Conservation (phyloP, 2,797 vertebrate genomes). For the Chelidonichthys spinosus region DNA sequence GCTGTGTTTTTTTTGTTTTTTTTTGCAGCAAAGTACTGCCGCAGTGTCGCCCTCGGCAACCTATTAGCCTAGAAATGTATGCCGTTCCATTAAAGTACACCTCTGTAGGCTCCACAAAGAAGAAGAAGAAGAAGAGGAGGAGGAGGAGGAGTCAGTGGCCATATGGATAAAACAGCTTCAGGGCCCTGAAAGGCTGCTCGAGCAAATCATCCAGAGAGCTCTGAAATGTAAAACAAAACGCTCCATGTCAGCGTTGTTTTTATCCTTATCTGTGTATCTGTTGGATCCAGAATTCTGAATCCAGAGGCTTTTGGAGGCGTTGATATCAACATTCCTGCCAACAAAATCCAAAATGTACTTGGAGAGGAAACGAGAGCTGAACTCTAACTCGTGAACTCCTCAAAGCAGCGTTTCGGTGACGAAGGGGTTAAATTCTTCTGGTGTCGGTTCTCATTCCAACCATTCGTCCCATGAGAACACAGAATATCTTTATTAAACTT, state of each 20-base stretch:
- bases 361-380: conserved; percentile 27
- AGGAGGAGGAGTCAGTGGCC: neutral
- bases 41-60: conserved; percentile 52
- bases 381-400: conserved; percentile 8
- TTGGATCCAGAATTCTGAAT: conserved; percentile 11
- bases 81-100: conserved; percentile 30
- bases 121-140: conserved; percentile 3
- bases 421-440: conserved; percentile 16
- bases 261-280: neutral
- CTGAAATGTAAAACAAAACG: neutral
- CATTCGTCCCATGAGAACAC: conserved; percentile 23
- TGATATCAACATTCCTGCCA: conserved; percentile 44
- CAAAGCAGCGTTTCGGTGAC: neutral
- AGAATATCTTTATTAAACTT: conserved; percentile 41
- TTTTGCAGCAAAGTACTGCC: conserved; percentile 26
- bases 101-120: conserved; percentile 30
- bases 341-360: conserved; percentile 19
- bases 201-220: conserved; percentile 21
- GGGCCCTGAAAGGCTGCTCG: conserved; percentile 35
- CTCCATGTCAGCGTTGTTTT: neutral
- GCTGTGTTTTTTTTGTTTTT: conserved; percentile 44
- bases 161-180: conserved; percentile 38
- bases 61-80: conserved; percentile 59
- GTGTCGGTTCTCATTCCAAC: conserved; percentile 37
- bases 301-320: conserved; percentile 30